Base-by-base conservation (phyloP, 2,888 invertebrate species). In the Drosophila peninsularis region DNA sequence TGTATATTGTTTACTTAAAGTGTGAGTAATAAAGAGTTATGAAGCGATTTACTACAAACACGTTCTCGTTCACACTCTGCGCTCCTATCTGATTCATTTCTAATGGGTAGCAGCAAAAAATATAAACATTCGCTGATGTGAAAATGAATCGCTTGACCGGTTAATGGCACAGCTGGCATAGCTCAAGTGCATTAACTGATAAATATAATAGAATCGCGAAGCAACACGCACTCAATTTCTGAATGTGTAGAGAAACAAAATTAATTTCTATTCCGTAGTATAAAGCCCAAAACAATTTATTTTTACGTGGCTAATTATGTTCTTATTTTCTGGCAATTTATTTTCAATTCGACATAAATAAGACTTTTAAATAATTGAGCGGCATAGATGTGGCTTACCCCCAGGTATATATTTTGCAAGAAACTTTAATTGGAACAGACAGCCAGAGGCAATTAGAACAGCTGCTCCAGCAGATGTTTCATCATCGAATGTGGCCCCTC, bases 121-220 rank as follows among this genome's bases (percentile, higher is more conserved):
- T 17, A 52, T n/a, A 47, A 30, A 17, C 37, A 37, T n/a, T 37
- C 37, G 49, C 34, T 39, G 19, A 58, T 70, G 32, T 42, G 45
- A 37, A 63, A 62, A 65, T 54, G 57, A 65, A 76, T 70, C 62
- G 57, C 30, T 44, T 49, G 42, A 32, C 36, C 39, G 45, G 42
- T 44, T 42, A 61, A 62, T 62, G 53, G 30, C 37, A 54, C 76
- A 75, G 76, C 62, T 75, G 75, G 57, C 61, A 39, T 19, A 58
- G 63, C 72, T 64, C 44, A 58, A 58, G 50, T 54, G 76, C 36
- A 50, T 62, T 34, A 58, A 45, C 36, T 52, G 58, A 34, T 34
- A n/a, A 44, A 41, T 13, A 50, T 17, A 27, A 49, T 17, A 42
- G n/a, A 27, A 36, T 11, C n/a, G 3, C 6, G 17, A 32, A n/a